Conservation (phyloP, 2,113 vertebrate species). For the Esox niger region DNA sequence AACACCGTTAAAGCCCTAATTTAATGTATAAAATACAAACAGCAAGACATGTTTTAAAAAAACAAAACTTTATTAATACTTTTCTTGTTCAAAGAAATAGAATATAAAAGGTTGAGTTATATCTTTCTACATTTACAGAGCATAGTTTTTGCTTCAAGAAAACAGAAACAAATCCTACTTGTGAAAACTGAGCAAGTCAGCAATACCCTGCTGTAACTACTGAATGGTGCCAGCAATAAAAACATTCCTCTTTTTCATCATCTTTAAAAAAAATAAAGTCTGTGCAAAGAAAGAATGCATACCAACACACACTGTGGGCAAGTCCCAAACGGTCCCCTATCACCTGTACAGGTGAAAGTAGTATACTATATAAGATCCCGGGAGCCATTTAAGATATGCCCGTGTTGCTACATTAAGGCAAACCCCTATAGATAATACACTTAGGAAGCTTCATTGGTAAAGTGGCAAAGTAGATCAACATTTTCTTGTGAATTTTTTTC, state of each 20-base stretch:
- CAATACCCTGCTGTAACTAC: conserved; percentile 78
- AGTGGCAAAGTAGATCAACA: conserved; percentile 87
- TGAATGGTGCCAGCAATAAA: conserved; percentile 81
- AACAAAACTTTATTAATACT: conserved; percentile 75
- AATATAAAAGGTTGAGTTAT: conserved; percentile 74
- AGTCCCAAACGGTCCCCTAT: too few relatives aligned
- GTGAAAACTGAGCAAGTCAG: conserved; percentile 88
- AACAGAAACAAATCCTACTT: conserved; percentile 90
- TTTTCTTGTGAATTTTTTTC: too few relatives aligned
- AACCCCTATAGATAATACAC: conserved; percentile 78
- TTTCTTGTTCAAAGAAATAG: conserved; percentile 76
- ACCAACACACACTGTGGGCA: conserved; percentile 68
- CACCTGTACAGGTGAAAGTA: too few relatives aligned
- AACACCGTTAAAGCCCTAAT: not conserved
- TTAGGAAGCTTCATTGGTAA: conserved; percentile 84
- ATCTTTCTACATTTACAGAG: conserved; percentile 74
- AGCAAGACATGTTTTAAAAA: conserved; percentile 31
- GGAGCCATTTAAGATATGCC: too few relatives aligned
- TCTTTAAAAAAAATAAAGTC: conserved; percentile 79
- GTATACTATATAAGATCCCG: too few relatives aligned
- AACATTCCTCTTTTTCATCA: conserved; percentile 59
- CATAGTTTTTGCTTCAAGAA: conserved; percentile 89
- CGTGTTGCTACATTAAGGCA: conserved; percentile 96
- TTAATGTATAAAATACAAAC: not conserved
- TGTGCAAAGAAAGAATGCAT: conserved; percentile 92